Conservation (phyloP, 1,140 invertebrate species). For the Neodiprion lecontei region DNA sequence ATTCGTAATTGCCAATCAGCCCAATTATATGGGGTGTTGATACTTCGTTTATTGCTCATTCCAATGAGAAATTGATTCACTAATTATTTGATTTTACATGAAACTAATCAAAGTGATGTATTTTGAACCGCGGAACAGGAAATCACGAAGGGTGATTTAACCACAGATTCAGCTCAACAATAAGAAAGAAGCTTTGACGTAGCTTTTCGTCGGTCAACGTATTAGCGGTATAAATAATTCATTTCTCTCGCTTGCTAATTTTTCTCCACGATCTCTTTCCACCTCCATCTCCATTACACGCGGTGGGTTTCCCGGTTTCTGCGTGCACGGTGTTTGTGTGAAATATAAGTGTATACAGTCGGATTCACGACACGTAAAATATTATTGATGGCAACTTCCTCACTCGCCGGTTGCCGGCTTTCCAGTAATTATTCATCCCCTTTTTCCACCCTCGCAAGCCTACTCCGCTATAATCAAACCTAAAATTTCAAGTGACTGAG, state of each 20-base stretch:
- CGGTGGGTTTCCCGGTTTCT: neutral
- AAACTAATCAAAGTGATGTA: too few relatives aligned
- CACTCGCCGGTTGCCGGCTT: neutral
- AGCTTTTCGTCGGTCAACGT: neutral
- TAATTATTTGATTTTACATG: too few relatives aligned
- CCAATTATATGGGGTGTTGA: too few relatives aligned
- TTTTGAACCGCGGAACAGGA: too few relatives aligned
- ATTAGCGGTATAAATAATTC: neutral
- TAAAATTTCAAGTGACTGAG: slow-evolving; percentile 5
- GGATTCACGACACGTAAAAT: neutral
- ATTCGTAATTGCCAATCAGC: too few relatives aligned
- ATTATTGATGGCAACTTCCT: slow-evolving; percentile 5
- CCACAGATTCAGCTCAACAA: neutral
- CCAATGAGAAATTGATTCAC: too few relatives aligned
- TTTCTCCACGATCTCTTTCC: neutral
- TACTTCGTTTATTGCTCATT: too few relatives aligned
- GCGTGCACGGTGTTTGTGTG: neutral
- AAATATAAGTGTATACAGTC: neutral
- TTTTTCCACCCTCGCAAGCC: neutral
- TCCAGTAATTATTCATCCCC: neutral
- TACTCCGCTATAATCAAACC: neutral
- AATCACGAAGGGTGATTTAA: too few relatives aligned
- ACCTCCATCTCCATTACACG: neutral
- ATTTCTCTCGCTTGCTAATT: neutral
- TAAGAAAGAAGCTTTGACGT: neutral